A percentile compares a stretch with the other conserved stretches of the same genome.
These are phyloP conservation scores for Tapirus indicus DNA, from an alignment of 2,797 vertebrate genomes.

Conservation along the genomic window DNA sequence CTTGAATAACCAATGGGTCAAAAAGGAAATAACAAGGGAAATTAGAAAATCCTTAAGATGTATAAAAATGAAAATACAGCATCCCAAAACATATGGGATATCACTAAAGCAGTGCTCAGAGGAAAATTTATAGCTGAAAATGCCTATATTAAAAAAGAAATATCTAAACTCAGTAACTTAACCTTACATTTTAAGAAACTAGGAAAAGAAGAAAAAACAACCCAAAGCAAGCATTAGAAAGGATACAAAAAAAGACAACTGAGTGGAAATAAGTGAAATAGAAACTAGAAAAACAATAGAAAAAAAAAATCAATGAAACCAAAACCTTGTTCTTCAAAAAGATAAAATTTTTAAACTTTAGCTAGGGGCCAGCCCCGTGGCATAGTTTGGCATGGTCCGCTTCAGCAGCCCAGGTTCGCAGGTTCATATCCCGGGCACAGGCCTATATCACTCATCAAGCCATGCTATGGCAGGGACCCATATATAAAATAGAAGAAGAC, in stretches of 20 bases:
- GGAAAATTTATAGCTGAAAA: not conserved
- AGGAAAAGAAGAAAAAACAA: conserved; percentile 35
- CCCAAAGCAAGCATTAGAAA: not conserved
- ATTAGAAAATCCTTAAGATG: conserved; percentile 26
- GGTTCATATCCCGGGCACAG: no score
- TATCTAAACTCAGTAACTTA: not conserved
- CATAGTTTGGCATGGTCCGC: no score
- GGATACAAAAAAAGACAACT: not conserved
- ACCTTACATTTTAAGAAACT: not conserved
- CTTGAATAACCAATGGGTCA: not conserved
- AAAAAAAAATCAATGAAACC: not conserved
- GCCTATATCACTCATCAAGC: no score
- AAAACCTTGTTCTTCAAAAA: conserved; percentile 10
- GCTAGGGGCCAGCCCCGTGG: no score
- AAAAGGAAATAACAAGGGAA: not conserved
- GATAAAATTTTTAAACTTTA: not conserved
- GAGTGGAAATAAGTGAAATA: not conserved
- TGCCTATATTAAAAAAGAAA: not conserved
- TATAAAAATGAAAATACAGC: conserved; percentile 11
- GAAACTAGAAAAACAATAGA: not conserved
- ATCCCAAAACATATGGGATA: not conserved
- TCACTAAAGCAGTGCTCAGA: not conserved
- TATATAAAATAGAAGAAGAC: no score
- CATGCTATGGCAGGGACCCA: no score
- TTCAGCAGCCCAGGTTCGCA: no score